Evolutionary conservation across 2,888 invertebrate species (phyloP), one percentile per base, ranked within the genome.

Genomic region (Orgyia antiqua): DNA sequence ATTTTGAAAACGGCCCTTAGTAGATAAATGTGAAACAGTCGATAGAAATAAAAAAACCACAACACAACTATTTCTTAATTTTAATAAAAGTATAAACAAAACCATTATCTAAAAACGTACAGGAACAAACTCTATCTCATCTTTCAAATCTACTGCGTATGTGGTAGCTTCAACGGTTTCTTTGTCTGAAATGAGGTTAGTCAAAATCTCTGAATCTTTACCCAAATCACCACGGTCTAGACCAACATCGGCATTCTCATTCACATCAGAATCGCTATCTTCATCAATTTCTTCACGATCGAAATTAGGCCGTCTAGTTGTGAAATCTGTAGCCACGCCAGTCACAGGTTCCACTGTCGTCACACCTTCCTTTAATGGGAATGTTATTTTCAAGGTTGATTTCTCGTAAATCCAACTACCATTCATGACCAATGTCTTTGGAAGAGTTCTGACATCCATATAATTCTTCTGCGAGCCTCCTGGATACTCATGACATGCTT

Each of bases 91-190:
- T 27, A 23, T n/a, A 20, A 11, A 15, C 15, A 11, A 13, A 21
- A 0, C 15, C 4, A 12, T 12, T 11, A n/a, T n/a, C n/a, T 36
- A 57, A 45, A 61, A 68, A 24, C 43, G 57, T 9, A 76, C 57
- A 1, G 80, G 75, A 7, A 83, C 75, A 36, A 83, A 82, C 28
- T 83, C 83, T 0, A 71, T 50, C 4, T 80, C 76, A 27, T 73
- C 58, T 11, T 70, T 74, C 11, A 77, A 33, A 30, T 79, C 73
- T 0, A 83, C 78, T 1, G 78, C 62, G 41, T 83, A 79, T 0
- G 79, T 83, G 0, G 83, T 80, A 0, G 74, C 74, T 51, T 83
- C 80, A 0, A 77, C 63, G 0, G 27, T 11, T 8, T 34, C 34
- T 1, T 24, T 36, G 19, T 33, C 17, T 0, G 63, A 44, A 6